phyloP scores from a whole-genome alignment of 2,113 vertebrate genomes.

The Rhabdornis inornatus region DNA sequence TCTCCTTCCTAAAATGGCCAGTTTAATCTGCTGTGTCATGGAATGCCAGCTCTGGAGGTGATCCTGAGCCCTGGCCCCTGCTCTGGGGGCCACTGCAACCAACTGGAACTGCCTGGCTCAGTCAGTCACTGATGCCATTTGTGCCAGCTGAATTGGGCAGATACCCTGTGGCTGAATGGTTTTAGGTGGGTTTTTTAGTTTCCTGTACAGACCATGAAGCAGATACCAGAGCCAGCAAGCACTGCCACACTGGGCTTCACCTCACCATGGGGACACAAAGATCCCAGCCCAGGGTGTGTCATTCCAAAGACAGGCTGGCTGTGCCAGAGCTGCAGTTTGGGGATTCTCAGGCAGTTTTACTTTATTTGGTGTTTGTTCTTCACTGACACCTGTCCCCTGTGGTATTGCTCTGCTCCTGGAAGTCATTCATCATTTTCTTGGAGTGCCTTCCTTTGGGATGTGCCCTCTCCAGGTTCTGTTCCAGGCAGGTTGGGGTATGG shows the following conservation, averaged over 20 bases:
- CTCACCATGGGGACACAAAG: neutral
- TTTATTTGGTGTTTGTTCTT: neutral
- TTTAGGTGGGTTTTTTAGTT: neutral
- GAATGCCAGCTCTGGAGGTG: neutral
- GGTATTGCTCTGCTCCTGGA: neutral
- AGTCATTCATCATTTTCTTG: neutral
- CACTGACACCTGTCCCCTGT: neutral
- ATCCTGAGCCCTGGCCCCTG: neutral
- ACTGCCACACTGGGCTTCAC: neutral
- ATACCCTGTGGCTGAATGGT: neutral
- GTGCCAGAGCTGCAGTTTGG: neutral
- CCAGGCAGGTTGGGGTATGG: neutral
- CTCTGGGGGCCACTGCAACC: neutral
- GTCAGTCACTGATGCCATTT: neutral
- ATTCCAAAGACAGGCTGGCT: neutral
- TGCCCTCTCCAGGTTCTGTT: neutral
- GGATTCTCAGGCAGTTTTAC: neutral
- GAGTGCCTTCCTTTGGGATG: neutral
- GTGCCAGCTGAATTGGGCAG: neutral
- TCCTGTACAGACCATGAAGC: too few species aligned
- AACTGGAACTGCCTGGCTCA: neutral
- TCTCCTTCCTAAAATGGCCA: neutral
- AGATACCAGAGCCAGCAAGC: neutral
- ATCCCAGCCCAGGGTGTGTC: neutral
- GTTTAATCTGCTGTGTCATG: neutral